Evolutionary conservation across 1,140 invertebrate species (phyloP).

Genomic region (Idris sp.): DNA sequence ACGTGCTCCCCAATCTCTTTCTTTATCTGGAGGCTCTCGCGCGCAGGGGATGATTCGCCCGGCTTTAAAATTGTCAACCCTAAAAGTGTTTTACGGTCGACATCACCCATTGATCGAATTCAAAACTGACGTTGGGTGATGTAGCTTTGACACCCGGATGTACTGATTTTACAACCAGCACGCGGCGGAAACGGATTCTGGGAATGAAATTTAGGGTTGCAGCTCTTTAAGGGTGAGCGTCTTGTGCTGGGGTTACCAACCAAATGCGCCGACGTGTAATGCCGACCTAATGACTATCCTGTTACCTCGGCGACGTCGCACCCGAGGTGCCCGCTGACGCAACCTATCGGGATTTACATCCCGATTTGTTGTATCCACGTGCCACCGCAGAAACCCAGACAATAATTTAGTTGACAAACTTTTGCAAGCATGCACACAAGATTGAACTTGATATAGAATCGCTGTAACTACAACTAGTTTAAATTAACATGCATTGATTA

Average conservation of each 20-base stretch:
- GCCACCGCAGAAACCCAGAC: neutral
- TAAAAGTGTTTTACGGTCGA: slow-evolving; percentile 78
- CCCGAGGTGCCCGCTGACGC: slow-evolving; percentile 61
- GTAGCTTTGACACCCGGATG: slow-evolving; percentile 78
- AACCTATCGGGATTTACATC: slow-evolving; percentile 46
- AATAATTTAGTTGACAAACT: slow-evolving; percentile 2
- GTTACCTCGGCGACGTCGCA: slow-evolving; percentile 38
- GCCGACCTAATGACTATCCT: slow-evolving; percentile 56
- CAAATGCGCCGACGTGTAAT: slow-evolving; percentile 46
- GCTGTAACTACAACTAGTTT: too few relatives aligned
- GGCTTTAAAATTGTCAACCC: slow-evolving; percentile 76
- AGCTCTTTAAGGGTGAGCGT: slow-evolving; percentile 52
- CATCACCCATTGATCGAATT: slow-evolving; percentile 78
- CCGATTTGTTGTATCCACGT: slow-evolving; percentile 17
- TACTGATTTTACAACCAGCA: slow-evolving; percentile 78
- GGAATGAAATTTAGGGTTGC: slow-evolving; percentile 76
- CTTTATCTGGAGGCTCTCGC: slow-evolving; percentile 35
- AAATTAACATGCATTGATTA: too few relatives aligned
- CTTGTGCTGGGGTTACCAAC: slow-evolving; percentile 48
- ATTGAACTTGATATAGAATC: slow-evolving; percentile 9
- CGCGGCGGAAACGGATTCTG: slow-evolving; percentile 77
- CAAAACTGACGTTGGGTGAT: slow-evolving; percentile 75
- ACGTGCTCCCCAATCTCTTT: slow-evolving; percentile 41
- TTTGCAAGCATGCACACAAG: slow-evolving; percentile 1
- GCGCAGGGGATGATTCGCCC: slow-evolving; percentile 53